Evolutionary conservation across 2,888 invertebrate species (phyloP), one percentile per base, ranked within the genome.

Genomic region (Uloborus plumipes): DNA sequence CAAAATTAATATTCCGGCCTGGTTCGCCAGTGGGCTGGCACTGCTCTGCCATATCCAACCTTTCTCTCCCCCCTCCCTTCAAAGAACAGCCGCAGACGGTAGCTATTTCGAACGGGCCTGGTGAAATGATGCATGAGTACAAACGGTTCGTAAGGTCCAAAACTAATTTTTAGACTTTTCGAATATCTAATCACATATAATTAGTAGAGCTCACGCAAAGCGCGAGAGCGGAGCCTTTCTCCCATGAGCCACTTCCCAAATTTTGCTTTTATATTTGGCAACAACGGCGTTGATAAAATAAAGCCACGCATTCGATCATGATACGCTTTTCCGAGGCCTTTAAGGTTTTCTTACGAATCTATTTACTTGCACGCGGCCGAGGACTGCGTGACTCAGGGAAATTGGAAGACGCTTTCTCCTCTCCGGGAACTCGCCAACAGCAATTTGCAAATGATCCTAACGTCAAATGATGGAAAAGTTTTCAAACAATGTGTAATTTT

Each of bases 1-100:
- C 20, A 50, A 61, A 67, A 76, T 76, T 76, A 76, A 76, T 76
- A 76, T 76, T 76, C 75, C 51, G 11, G 6, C 49, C 58, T 20
- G 18, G 61, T 66, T 6, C 26, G 18, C n/a, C 20, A 51, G 50
- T 16, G 13, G 49, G 58, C 67, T 67, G 58, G 26, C 58, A 65
- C 47, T 16, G 11, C 18, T n/a, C n/a, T 7, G 18, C 26, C 11
- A 47, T n/a, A 64, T 31, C 58, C 47, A 31, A 47, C 70, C 26
- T 26, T 49, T 22, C 47, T 49, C 18, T 61, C 31, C 26, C 31
- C 26, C n/a, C 50, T 7, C 50, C 51, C 26, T 0, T n/a, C 59
- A n/a, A 22, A 49, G 13, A 18, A 49, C 22, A 16, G 16, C 26
- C 20, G 22, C 59, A 49, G 50, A 22, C 59, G 51, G 26, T 50